Conservation (phyloP, 2,888 invertebrate species). For the Drosophila eohydei region DNA sequence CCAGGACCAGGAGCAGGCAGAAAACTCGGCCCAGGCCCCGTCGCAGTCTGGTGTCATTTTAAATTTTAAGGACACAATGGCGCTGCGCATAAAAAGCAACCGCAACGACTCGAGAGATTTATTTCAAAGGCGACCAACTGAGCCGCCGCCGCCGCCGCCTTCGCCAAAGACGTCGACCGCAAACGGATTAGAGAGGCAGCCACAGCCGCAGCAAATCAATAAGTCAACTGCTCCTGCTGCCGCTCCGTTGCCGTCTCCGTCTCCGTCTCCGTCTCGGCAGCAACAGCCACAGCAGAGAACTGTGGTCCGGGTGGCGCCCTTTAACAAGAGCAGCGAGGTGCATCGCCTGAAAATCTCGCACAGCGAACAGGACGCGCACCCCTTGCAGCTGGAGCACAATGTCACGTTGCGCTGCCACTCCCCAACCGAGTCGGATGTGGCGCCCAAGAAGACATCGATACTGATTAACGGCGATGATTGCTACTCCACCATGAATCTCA, state of each 20-base stretch:
- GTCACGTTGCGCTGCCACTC: conserved; percentile 35
- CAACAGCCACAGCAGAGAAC: conserved; percentile 81
- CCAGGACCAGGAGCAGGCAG: conserved; percentile 10
- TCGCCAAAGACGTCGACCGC: conserved; percentile 79
- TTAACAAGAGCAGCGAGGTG: conserved; percentile 83
- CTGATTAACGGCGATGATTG: conserved; percentile 90
- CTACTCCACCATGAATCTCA: conserved; percentile 91
- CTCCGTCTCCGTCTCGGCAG: conserved; percentile 5
- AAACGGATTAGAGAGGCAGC: conserved; percentile 73
- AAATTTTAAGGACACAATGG: conserved; percentile 91
- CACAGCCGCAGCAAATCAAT: conserved; percentile 78
- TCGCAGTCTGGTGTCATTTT: conserved; percentile 70
- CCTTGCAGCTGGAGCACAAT: conserved; percentile 33
- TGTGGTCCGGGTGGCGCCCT: conserved; percentile 85
- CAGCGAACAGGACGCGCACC: conserved; percentile 83
- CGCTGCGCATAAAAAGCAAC: conserved; percentile 88
- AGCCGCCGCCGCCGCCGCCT: conserved; percentile 85
- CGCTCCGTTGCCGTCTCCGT: neutral
- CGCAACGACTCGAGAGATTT: conserved; percentile 88
- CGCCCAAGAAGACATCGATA: conserved; percentile 89
- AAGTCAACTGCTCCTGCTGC: conserved; percentile 6
- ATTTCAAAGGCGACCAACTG: conserved; percentile 86
- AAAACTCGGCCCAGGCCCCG: neutral
- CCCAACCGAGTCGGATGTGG: conserved; percentile 44
- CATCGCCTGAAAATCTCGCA: conserved; percentile 87